Percentiles rank a stretch among this genome's conserved stretches.
These are phyloP conservation scores for Cerastis rubricosa DNA, from an alignment of 2,888 invertebrate genomes.

Conservation along the genomic window DNA sequence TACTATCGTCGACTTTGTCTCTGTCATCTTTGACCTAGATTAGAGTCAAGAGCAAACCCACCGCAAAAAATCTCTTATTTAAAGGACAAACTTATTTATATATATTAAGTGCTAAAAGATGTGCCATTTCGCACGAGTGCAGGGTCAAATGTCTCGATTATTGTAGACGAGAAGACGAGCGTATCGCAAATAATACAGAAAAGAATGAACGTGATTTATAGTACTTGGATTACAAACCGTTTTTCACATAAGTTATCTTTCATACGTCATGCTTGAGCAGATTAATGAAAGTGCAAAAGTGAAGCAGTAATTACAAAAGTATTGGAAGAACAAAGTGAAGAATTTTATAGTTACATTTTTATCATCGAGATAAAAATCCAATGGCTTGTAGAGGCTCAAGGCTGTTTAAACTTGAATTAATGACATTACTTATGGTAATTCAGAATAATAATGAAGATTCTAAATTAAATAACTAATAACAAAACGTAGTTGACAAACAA, in stretches of 20 bases:
- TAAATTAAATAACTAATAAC: slow-evolving; percentile 23
- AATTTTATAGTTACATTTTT: slow-evolving; percentile 18
- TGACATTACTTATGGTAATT: slow-evolving; percentile 12
- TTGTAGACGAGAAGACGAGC: slow-evolving; percentile 8
- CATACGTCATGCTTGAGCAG: slow-evolving; percentile 51
- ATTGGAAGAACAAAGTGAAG: slow-evolving; percentile 28
- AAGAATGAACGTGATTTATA: slow-evolving; percentile 43
- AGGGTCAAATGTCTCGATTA: slow-evolving; percentile 50
- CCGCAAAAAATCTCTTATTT: no score
- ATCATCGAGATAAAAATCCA: slow-evolving; percentile 14
- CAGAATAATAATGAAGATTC: slow-evolving; percentile 24
- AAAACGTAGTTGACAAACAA: slow-evolving; percentile 37
- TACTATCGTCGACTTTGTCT: no score
- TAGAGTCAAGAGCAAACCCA: no score
- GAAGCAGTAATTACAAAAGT: slow-evolving; percentile 52
- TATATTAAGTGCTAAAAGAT: slow-evolving; percentile 39
- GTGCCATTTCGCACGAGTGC: slow-evolving; percentile 33
- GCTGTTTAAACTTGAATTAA: slow-evolving; percentile 20
- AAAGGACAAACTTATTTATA: slow-evolving; percentile 50
- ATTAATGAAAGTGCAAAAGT: slow-evolving; percentile 61
- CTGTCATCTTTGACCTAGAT: no score
- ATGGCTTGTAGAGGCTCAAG: neutral
- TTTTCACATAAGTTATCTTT: slow-evolving; percentile 52
- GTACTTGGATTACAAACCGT: slow-evolving; percentile 36
- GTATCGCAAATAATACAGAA: slow-evolving; percentile 31